Evolutionary conservation across 1,140 invertebrate genomes (phyloP).

Genomic region (Pteromalus puparum): DNA sequence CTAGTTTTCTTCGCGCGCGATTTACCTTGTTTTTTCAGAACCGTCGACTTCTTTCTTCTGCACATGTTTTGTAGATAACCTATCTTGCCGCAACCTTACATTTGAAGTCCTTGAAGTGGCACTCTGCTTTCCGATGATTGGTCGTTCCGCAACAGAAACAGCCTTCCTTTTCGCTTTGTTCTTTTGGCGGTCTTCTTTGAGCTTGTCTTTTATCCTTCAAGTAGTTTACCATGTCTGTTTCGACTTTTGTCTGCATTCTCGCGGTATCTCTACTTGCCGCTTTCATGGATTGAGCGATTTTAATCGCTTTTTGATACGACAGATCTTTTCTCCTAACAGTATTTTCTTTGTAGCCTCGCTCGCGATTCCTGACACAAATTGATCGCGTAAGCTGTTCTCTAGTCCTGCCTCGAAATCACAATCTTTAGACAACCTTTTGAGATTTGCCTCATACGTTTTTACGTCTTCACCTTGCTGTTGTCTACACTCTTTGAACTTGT

Average conservation of each 20-base stretch:
- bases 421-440: conserved; percentile 42
- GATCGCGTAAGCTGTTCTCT: conserved; percentile 37
- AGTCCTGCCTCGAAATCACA: conserved; percentile 40
- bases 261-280: not conserved
- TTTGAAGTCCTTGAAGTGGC: not conserved
- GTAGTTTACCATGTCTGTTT: not conserved
- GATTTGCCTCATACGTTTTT: conserved; percentile 34
- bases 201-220: not conserved
- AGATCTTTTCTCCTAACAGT: conserved; percentile 32
- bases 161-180: not conserved
- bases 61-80: not conserved
- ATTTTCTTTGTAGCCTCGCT: conserved; percentile 18
- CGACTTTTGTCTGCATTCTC: not conserved
- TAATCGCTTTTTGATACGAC: not conserved
- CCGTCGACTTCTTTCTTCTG: not conserved
- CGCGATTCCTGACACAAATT: conserved; percentile 43
- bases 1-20: no score
- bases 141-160: conserved; percentile 31
- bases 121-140: not conserved
- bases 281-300: not conserved
- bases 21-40: no score
- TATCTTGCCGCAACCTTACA: conserved; percentile 16
- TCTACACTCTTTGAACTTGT: conserved; percentile 30
- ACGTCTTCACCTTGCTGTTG: conserved; percentile 44
- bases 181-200: not conserved